Evolutionary conservation across 2,797 vertebrate species (phyloP).

Genomic region (Melanotaenia parkinsoni): DNA sequence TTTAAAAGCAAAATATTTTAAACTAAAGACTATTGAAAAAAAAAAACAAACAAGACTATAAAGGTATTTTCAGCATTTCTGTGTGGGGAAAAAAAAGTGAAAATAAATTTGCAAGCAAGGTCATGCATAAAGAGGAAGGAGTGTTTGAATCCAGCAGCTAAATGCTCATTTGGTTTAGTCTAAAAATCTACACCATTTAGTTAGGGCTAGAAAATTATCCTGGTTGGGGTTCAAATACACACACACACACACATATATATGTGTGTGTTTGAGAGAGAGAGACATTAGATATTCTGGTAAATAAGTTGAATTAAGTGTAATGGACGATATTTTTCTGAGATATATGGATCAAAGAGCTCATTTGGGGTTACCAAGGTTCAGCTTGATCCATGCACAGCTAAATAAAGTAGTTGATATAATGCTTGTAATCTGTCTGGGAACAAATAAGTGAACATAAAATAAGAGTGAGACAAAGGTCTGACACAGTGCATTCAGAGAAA

Average conservation of each 20-base stretch:
- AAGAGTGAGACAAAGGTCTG: not conserved
- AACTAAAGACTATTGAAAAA: not conserved
- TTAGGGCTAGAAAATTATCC: too few species aligned
- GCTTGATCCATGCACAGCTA: not conserved
- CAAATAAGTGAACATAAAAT: not conserved
- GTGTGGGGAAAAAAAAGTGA: too few species aligned
- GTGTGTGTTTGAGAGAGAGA: too few species aligned
- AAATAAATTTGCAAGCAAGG: too few species aligned
- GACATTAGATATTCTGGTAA: constrained; percentile 1
- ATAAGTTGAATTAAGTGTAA: not conserved
- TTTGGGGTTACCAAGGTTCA: not conserved
- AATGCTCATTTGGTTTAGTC: too few species aligned
- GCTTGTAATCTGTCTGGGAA: constrained; percentile 3
- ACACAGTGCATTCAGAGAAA: not conserved
- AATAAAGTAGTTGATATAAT: not conserved
- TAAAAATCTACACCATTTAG: too few species aligned
- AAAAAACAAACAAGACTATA: not conserved
- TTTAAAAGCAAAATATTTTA: too few species aligned
- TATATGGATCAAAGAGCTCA: constrained; percentile 15
- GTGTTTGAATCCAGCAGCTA: too few species aligned
- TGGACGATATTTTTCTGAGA: not conserved
- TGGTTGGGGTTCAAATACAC: too few species aligned
- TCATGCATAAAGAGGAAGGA: too few species aligned
- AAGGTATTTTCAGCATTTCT: too few species aligned
- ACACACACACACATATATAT: too few species aligned